Base-by-base conservation (phyloP, 2,888 invertebrate species). In the Lasioglossum zephyrum region DNA sequence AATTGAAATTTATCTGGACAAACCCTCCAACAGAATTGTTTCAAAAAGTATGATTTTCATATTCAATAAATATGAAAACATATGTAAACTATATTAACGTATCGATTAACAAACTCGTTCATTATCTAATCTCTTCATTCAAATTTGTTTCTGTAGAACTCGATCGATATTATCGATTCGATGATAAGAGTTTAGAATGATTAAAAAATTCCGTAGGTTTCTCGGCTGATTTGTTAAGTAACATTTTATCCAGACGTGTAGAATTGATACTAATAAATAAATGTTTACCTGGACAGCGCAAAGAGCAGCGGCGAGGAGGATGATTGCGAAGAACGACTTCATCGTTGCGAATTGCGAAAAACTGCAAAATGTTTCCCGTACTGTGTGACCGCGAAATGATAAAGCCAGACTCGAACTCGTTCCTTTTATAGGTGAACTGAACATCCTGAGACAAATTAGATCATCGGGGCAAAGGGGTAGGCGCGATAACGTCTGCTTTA, bases 201-300 rank as follows among this genome's bases (percentile, higher is more conserved):
- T 18, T 39, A 66, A 18, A 66, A 18, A 36, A 36, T 36, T 66
- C 3, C 16, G 8, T 6, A 18, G 18, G 26, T 13, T 22, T 31
- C 6, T 63, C 16, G 44, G 3, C 36, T 2, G 36, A 3, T 36
- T 36, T 36, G 2, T 36, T 36, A 36, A 13, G 11, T 44, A 44
- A 44, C 13, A 44, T 44, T 13, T 4, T 44, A 36, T 44, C 13
- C 13, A 44, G 44, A 0, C 4, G 13, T 47, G 47, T 47, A 31
- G 26, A 31, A 31, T 26, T 31, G 16, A 16, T 4, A 3, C 47
- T 47, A 16, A 47, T 16, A 16, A 47, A 47, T 47, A 47, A 16
- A 47, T 47, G 47, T 16, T 83, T 84, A 85, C 84, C 78, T 84
- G 84, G 18, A 78, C 63, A 11, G n/a, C 69, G 63, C 78, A 85